Evolutionary conservation across 2,888 invertebrate genomes (phyloP), one percentile per base, ranked within the genome.

Genomic region (Nebria salina): DNA sequence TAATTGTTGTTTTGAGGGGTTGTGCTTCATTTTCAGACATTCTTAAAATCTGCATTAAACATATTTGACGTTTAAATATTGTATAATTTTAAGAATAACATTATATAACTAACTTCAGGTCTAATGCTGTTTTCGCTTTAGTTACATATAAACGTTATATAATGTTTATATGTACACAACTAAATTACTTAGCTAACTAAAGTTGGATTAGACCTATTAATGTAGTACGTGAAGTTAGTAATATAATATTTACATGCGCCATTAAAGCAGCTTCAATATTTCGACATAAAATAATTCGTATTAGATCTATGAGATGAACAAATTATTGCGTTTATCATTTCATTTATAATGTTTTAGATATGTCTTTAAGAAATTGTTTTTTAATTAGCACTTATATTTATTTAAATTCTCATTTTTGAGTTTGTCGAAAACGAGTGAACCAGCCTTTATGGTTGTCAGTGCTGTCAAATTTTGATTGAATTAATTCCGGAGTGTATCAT

Each of bases 381-480:
- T 54, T 54, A 20, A 54, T 54, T 8, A 3, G 13, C 54, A 54
- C 34, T 2, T 34, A 54, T 7, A 54, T 54, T 2, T 54, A 54
- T 54, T 34, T 34, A 34, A 34, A 34, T 34, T 2, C 0, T 0
- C 34, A 0, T 34, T 3, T 54, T 54, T 54, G 54, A 54, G 54
- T 8, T 8, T 54, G 13, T 8, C 8, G 4, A 13, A 2, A 54
- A 54, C 1, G 11, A 11, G 54, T 54, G 54, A 54, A 54, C 54
- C 43, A 79, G 43, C 79, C 13, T 81, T 54, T 73, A 76, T 65
- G 73, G 81, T 73, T 81, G 76, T 81, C 81, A 81, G 76, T 9
- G 43, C 42, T 81, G 81, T 81, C 76, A 81, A 81, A 81, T 81
- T 81, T 81, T 76, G 81, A 81, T 76, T 81, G 81, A 75, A 75